Conservation (phyloP, 2,888 invertebrate genomes). For the Darwinula stevensoni region DNA sequence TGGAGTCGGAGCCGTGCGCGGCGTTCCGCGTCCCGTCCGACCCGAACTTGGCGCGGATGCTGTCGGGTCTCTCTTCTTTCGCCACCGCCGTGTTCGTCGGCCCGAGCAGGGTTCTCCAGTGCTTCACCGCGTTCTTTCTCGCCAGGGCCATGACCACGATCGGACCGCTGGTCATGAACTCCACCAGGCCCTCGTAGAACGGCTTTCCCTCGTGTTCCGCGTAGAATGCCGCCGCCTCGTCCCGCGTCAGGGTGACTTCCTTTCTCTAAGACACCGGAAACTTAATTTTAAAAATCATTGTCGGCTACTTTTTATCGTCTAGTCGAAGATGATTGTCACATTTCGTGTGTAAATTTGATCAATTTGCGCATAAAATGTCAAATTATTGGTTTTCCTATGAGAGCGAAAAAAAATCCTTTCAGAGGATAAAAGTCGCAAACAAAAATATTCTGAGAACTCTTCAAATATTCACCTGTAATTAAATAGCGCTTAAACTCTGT, state of each 20-base stretch:
- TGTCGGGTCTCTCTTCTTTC: conserved; percentile 34
- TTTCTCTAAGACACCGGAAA: too few relatives aligned
- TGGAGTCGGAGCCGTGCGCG: conserved; percentile 43
- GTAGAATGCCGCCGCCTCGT: conserved; percentile 61
- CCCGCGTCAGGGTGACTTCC: conserved; percentile 38
- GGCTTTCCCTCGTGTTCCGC: conserved; percentile 36
- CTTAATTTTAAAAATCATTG: too few relatives aligned
- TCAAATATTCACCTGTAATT: too few relatives aligned
- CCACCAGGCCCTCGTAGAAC: conserved; percentile 43
- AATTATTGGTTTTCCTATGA: too few relatives aligned
- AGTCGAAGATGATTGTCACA: too few relatives aligned
- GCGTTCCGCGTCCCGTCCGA: conserved; percentile 32
- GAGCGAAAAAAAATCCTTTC: too few relatives aligned
- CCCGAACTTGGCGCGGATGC: conserved; percentile 39
- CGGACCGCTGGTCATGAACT: conserved; percentile 45
- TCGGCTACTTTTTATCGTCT: too few relatives aligned
- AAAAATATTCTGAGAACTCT: too few relatives aligned
- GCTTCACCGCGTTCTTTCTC: conserved; percentile 32
- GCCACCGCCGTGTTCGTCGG: conserved; percentile 29
- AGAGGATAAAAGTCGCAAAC: too few relatives aligned
- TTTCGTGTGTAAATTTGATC: too few relatives aligned
- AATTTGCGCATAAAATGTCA: too few relatives aligned
- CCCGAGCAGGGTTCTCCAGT: conserved; percentile 40
- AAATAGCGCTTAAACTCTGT: too few relatives aligned
- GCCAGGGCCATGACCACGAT: conserved; percentile 34